Conservation (phyloP, 2,888 invertebrate species). For the Hydropsyche betteni region DNA sequence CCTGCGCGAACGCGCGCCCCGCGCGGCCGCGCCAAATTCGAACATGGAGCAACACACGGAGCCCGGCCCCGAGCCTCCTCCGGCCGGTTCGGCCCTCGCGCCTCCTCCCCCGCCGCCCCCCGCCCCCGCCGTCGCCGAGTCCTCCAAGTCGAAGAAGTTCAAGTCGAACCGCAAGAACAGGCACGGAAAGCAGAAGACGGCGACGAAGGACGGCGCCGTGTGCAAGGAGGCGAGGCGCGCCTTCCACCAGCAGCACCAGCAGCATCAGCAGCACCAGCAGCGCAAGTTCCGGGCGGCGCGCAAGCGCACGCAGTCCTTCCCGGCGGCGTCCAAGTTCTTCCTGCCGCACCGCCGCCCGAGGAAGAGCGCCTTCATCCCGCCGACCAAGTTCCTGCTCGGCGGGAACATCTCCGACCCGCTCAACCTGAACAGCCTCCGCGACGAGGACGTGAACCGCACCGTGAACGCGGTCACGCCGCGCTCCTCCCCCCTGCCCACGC, state of each 20-base stretch:
- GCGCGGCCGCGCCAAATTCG: slow-evolving; percentile 51
- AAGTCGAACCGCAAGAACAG: slow-evolving; percentile 64
- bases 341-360: slow-evolving; percentile 78
- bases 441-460: slow-evolving; percentile 78
- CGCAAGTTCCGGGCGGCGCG: slow-evolving; percentile 55
- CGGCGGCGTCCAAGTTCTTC: slow-evolving; percentile 76
- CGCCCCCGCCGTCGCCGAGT: slow-evolving; percentile 4
- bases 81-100: not conserved
- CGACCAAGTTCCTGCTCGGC: slow-evolving; percentile 92
- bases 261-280: slow-evolving; percentile 52
- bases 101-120: slow-evolving; percentile 7
- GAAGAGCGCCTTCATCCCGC: slow-evolving; percentile 81
- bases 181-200: slow-evolving; percentile 60
- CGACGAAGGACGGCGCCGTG: slow-evolving; percentile 55
- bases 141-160: slow-evolving; percentile 53
- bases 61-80: slow-evolving; percentile 5
- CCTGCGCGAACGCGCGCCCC: slow-evolving; percentile 55
- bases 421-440: slow-evolving; percentile 90
- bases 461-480: slow-evolving; percentile 93
- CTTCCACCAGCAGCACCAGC: slow-evolving; percentile 57
- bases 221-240: not conserved
- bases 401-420: slow-evolving; percentile 96
- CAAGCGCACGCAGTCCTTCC: slow-evolving; percentile 75
- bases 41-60: slow-evolving; percentile 16
- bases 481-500: slow-evolving; percentile 88